Percentiles rank a stretch among this genome's conserved stretches.
Conservation (phyloP, 2,113 vertebrate genomes). For the Gallinago paraguaiae region DNA sequence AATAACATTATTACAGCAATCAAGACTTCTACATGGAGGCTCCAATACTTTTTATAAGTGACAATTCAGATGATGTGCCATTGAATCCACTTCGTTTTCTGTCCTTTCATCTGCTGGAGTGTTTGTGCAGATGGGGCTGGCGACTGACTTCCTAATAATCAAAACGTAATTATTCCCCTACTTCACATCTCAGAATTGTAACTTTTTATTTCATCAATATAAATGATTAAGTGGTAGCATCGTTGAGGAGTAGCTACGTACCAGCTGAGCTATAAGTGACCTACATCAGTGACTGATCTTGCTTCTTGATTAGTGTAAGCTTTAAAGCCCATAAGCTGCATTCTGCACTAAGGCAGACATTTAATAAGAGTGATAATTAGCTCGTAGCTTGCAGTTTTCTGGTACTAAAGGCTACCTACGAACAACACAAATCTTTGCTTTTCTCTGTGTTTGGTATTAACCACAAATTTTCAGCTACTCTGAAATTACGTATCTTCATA, state of each 20-base stretch:
- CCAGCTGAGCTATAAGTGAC: constrained; percentile 29
- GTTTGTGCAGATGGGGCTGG: neutral
- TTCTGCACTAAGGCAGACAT: constrained; percentile 24
- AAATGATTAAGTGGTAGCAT: neutral
- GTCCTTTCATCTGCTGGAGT: neutral
- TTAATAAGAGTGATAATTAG: constrained; percentile 47
- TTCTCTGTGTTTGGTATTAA: neutral
- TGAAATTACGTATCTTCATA: neutral
- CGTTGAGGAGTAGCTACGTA: neutral
- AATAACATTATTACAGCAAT: neutral
- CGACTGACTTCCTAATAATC: neutral
- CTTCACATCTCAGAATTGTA: neutral
- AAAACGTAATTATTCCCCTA: neutral
- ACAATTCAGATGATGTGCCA: neutral
- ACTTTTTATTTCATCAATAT: neutral
- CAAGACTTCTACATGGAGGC: neutral
- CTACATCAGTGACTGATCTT: constrained; percentile 45
- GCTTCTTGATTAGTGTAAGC: constrained; percentile 62
- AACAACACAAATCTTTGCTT: neutral
- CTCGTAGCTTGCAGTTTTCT: neutral
- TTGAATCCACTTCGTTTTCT: neutral
- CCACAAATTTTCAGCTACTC: neutral
- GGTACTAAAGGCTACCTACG: neutral
- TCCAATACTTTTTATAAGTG: neutral
- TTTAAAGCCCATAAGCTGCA: constrained; percentile 61